A percentile compares a stretch with the other conserved stretches of the same genome.
Conservation (phyloP, 2,113 vertebrate species). For the Urocynchramus pylzowi region DNA sequence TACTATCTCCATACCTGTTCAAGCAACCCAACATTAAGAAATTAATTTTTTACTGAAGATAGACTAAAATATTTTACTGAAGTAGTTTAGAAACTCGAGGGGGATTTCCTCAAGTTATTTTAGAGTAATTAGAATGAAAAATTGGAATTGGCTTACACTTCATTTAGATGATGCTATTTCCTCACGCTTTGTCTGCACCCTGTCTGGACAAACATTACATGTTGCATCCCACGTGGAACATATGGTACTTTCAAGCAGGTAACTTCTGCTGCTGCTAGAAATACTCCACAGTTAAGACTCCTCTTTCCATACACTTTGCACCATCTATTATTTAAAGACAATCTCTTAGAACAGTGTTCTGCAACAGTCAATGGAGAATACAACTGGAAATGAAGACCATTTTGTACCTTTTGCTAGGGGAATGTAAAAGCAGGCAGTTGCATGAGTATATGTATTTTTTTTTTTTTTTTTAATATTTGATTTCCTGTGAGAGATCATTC, state of each 20-base stretch:
- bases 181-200: fast-evolving
- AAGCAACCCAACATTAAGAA: background rate
- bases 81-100: background rate
- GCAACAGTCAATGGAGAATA: background rate
- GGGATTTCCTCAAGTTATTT: background rate
- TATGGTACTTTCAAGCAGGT: background rate
- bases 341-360: background rate
- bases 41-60: background rate
- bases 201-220: background rate
- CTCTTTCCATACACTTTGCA: background rate
- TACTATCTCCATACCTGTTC: background rate
- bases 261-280: background rate
- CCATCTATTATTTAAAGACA: background rate
- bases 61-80: background rate
- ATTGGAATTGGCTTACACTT: background rate
- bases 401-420: background rate
- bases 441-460: background rate
- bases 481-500: background rate
- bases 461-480: too few species aligned
- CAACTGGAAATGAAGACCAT: background rate
- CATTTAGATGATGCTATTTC: background rate
- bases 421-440: background rate
- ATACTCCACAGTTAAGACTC: background rate
- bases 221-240: background rate
- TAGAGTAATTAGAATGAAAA: background rate